These are phyloP conservation scores for Ceratotherium simum DNA, from an alignment of 2,113 vertebrate genomes.

Conservation along the genomic window DNA sequence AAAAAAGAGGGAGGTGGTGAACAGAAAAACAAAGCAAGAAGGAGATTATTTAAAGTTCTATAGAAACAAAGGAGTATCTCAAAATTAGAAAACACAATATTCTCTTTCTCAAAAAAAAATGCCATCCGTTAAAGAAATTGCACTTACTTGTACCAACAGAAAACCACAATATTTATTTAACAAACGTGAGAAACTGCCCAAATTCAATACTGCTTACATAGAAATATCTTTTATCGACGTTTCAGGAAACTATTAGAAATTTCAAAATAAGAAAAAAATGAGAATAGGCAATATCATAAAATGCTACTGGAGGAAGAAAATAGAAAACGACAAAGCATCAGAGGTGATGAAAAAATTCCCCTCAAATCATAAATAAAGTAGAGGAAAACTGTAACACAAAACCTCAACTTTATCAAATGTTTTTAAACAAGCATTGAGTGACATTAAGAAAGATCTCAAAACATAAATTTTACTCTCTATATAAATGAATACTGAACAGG, in stretches of 20 bases:
- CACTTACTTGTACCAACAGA: not conserved
- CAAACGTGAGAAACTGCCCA: not conserved
- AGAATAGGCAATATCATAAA: not conserved
- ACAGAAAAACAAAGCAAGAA: not conserved
- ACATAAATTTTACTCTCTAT: not conserved
- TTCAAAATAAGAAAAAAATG: not conserved
- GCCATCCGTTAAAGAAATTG: not conserved
- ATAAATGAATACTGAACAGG: not conserved
- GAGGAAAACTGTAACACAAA: slow-evolving; percentile 2
- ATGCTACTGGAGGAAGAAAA: not conserved
- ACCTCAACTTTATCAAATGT: not conserved
- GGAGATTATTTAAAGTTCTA: not conserved
- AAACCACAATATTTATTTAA: not conserved
- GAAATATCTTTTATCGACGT: not conserved
- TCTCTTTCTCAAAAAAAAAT: not conserved
- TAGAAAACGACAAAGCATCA: slow-evolving; percentile 17
- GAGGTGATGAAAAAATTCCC: not conserved
- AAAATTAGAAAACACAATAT: not conserved
- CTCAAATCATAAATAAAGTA: not conserved
- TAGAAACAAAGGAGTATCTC: not conserved
- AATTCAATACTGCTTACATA: not conserved
- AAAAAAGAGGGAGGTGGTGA: not conserved
- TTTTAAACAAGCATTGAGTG: not conserved
- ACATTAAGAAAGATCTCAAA: not conserved
- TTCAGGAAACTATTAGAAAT: not conserved